phyloP scores from a whole-genome alignment of 2,888 invertebrate species.

The Ormyrus thymus region DNA sequence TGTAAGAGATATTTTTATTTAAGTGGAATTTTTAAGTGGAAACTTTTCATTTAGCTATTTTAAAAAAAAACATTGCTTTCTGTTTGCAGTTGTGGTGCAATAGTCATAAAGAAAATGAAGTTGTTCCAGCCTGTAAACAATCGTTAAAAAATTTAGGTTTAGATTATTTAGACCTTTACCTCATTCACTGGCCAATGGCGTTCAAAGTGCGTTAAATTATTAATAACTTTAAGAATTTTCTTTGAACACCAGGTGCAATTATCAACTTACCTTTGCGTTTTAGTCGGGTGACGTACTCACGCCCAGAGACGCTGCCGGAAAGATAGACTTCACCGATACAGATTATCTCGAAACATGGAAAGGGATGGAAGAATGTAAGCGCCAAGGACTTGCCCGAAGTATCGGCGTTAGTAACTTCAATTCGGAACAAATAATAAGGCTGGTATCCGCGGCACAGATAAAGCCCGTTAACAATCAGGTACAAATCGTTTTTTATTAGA shows the following conservation, averaged over 20 bases:
- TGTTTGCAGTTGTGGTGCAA: no score
- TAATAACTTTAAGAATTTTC: no score
- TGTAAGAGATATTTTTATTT: no score
- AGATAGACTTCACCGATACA: conserved; percentile 77
- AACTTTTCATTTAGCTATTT: no score
- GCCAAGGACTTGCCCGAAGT: conserved; percentile 79
- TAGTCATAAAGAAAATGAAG: conserved; percentile 77
- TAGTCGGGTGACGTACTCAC: background rate
- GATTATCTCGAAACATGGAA: conserved; percentile 83
- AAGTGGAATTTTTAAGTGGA: no score
- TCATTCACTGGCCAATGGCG: conserved; percentile 80
- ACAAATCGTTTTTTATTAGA: conserved; percentile 75
- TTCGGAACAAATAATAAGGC: conserved; percentile 80
- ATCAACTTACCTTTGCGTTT: no score
- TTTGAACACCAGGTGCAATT: no score
- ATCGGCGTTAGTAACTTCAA: conserved; percentile 91
- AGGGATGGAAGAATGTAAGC: conserved; percentile 84
- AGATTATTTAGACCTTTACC: conserved; percentile 78
- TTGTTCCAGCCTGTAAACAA: conserved; percentile 76
- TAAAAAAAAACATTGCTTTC: no score
- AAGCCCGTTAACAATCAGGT: conserved; percentile 82
- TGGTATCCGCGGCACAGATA: conserved; percentile 78
- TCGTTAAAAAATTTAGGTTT: conserved; percentile 76
- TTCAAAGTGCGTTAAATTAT: conserved; percentile 72
- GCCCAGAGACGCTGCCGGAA: conserved; percentile 63